Conservation (phyloP, 2,888 invertebrate species). For the Xestia rhomboidea region DNA sequence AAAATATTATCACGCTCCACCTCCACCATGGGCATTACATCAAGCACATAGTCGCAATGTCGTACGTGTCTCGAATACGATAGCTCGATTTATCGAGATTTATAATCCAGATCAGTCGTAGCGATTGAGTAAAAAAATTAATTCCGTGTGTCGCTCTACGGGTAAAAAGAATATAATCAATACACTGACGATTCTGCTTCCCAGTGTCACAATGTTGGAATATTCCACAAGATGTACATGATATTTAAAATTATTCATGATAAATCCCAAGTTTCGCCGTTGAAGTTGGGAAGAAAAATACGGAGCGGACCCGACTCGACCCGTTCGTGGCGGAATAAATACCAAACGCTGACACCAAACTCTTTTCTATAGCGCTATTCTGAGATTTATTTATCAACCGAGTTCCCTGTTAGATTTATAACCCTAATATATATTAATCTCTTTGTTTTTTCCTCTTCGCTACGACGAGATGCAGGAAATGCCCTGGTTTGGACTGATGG, state of each 20-base stretch:
- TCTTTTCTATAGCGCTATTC: constrained; percentile 77
- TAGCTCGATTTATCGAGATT: constrained; percentile 77
- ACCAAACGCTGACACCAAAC: constrained; percentile 78
- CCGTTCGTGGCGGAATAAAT: constrained; percentile 76
- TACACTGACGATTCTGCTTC: constrained; percentile 51
- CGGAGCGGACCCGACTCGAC: constrained; percentile 72
- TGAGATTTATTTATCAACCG: constrained; percentile 79
- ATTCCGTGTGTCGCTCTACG: constrained; percentile 68
- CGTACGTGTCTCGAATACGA: constrained; percentile 81
- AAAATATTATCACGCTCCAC: constrained; percentile 59
- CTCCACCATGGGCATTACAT: constrained; percentile 70
- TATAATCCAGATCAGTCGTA: constrained; percentile 74
- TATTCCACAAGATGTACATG: constrained; percentile 78
- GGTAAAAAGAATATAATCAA: constrained; percentile 64
- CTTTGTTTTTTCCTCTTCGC: constrained; percentile 72
- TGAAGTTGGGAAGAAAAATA: constrained; percentile 80
- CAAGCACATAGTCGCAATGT: constrained; percentile 72
- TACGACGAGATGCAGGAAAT: constrained; percentile 61
- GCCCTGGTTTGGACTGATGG: constrained; percentile 51
- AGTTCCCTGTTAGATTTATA: constrained; percentile 76
- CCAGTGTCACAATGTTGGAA: constrained; percentile 62
- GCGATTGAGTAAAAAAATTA: constrained; percentile 71
- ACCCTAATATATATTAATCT: constrained; percentile 75
- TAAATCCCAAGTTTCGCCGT: constrained; percentile 83
- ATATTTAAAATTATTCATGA: constrained; percentile 87